Percentiles rank a stretch among this genome's conserved stretches.
phyloP scores from a whole-genome alignment of 2,888 invertebrate species.

The Drosophila rubida region DNA sequence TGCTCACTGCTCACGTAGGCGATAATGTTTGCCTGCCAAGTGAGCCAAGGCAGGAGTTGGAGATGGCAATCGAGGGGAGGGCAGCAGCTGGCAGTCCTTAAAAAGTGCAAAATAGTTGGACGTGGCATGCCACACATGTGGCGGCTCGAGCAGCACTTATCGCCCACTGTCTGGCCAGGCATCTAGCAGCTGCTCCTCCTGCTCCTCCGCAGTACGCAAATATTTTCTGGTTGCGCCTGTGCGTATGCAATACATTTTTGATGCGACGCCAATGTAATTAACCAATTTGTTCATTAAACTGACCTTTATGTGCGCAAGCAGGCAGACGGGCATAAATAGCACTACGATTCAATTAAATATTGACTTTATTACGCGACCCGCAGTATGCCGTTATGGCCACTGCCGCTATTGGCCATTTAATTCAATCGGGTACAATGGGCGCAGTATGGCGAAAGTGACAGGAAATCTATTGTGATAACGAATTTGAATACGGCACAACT shows the following conservation, averaged over 20 bases:
- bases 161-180: no score
- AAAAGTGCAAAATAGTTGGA: slow-evolving; percentile 77
- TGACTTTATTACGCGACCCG: slow-evolving; percentile 64
- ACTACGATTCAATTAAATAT: slow-evolving; percentile 72
- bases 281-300: slow-evolving; percentile 78
- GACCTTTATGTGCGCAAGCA: slow-evolving; percentile 61
- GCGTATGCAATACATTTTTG: slow-evolving; percentile 39
- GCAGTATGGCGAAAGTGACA: not conserved
- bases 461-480: not conserved
- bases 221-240: slow-evolving; percentile 11
- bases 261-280: slow-evolving; percentile 59
- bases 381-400: slow-evolving; percentile 36
- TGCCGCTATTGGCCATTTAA: slow-evolving; percentile 25
- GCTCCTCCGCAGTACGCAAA: no score
- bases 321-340: slow-evolving; percentile 49
- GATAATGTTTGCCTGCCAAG: slow-evolving; percentile 80
- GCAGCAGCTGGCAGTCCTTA: slow-evolving; percentile 62
- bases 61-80: not conserved
- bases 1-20: slow-evolving; percentile 79
- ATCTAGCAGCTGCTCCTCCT: no score
- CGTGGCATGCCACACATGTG: slow-evolving; percentile 59
- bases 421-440: slow-evolving; percentile 54
- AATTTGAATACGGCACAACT: not conserved
- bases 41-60: slow-evolving; percentile 51
- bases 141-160: slow-evolving; percentile 15